These are phyloP conservation scores for Achlya flavicornis DNA, from an alignment of 2,888 invertebrate genomes.

Conservation along the genomic window DNA sequence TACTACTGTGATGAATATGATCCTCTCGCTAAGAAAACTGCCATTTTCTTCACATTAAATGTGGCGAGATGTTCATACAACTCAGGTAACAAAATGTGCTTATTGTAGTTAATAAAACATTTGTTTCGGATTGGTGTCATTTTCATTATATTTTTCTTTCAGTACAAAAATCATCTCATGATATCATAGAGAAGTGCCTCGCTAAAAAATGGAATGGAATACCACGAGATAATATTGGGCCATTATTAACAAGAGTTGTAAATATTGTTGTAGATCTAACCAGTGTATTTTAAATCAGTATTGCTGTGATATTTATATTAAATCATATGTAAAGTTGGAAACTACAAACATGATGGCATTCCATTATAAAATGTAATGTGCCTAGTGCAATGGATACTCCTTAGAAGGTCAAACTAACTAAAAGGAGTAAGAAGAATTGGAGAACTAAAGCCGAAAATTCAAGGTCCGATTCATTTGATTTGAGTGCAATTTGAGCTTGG, in stretches of 20 bases:
- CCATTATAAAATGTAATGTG: not conserved
- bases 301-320: constrained; percentile 16
- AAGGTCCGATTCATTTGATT: not conserved
- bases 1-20: constrained; percentile 80
- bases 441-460: not conserved
- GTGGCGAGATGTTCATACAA: constrained; percentile 56
- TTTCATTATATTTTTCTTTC: constrained; percentile 25
- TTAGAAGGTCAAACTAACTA: not conserved
- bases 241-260: constrained; percentile 69
- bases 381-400: not conserved
- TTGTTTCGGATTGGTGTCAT: not conserved
- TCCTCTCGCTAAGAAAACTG: constrained; percentile 70
- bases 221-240: constrained; percentile 63
- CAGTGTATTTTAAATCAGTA: constrained; percentile 42
- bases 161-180: constrained; percentile 57
- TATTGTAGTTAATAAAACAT: no score
- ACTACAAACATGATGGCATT: not conserved
- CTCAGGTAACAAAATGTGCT: constrained; percentile 42
- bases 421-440: not conserved
- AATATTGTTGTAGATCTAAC: constrained; percentile 67
- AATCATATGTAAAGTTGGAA: constrained; percentile 7
- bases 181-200: constrained; percentile 69
- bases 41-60: constrained; percentile 76
- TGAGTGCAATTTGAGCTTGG: not conserved
- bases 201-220: constrained; percentile 64